Evolutionary conservation across 2,113 vertebrate genomes (phyloP), one percentile per base, ranked within the genome.

Genomic region (Fulmarus glacialis): DNA sequence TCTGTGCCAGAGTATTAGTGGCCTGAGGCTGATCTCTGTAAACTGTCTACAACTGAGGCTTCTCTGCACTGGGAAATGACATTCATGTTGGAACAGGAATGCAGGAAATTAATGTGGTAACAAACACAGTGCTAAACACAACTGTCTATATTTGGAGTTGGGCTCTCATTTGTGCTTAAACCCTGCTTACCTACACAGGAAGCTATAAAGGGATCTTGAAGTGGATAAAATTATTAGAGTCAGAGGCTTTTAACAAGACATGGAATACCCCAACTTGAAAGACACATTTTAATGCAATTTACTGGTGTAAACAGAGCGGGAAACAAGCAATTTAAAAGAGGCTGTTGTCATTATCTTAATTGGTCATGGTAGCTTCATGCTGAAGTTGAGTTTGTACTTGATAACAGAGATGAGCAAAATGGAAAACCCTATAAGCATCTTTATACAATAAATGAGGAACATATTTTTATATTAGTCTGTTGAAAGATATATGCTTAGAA

Each of bases 81-180:
- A 92, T 75, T 89, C 82, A 7, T 75, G 55, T 92, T 92, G 80
- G 92, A 97, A 95, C 64, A 91, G 13, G 73, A 97, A 95, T 89
- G 56, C 73, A 89, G 93, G 87, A 95, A 97, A 96, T 85, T 43
- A 63, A 68, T 89, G 87, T 92, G 83, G 92, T 85, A 82, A 89
- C 52, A 91, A 90, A 92, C 56, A 83, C 63, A 68, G 34, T 42
- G 34, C 73, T 96, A 72, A 95, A 92, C 52, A 85, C 52, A 78
- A 74, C 43, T 42, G 48, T 63, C 75, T 87, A 6, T 94, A 72
- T 95, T 91, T 79, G 83, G 85, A 88, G 5, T n/a, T 81, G 71
- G 68, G 64, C 42, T 60, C 22, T 89, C 12, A 42, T 92, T 92
- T 89, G 60, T 90, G 48, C 62, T 91, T 91, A 77, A 87, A 64